These are phyloP conservation scores for Zosterops japonicus DNA, from an alignment of 2,113 vertebrate genomes.

Conservation along the genomic window DNA sequence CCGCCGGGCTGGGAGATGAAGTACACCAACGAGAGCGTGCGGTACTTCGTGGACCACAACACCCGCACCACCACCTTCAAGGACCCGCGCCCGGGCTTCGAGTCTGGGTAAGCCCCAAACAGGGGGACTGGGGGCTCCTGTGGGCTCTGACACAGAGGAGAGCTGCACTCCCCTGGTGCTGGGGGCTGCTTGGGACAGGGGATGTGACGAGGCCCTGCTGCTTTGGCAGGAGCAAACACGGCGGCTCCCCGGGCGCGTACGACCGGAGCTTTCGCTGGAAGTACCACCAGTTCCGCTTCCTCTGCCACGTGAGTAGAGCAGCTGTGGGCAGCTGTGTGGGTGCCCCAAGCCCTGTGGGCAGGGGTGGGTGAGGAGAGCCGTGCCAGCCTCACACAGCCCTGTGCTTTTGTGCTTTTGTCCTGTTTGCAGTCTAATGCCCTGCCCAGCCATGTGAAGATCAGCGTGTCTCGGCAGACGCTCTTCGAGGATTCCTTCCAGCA, in stretches of 20 bases:
- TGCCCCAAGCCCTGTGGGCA: background rate
- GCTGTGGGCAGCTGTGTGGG: background rate
- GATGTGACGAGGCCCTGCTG: background rate
- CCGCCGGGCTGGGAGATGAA: slow-evolving; percentile 99
- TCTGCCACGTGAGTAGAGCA: slow-evolving; percentile 89
- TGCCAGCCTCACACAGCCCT: background rate
- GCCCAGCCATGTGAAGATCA: slow-evolving; percentile 98
- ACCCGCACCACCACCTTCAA: slow-evolving; percentile 97
- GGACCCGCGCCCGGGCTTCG: slow-evolving; percentile 94
- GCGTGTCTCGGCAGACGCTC: slow-evolving; percentile 93
- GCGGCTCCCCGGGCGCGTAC: slow-evolving; percentile 90
- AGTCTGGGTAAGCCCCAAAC: slow-evolving; percentile 84
- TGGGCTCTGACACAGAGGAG: rapidly evolving
- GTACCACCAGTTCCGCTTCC: slow-evolving; percentile 98
- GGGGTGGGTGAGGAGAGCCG: rapidly evolving
- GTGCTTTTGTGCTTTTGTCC: background rate
- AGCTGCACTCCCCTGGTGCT: rapidly evolving
- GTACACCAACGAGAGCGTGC: slow-evolving; percentile 94
- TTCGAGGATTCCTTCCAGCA: slow-evolving; percentile 98
- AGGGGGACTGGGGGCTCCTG: rapidly evolving
- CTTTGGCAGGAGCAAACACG: slow-evolving; percentile 79
- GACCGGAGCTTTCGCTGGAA: slow-evolving; percentile 99
- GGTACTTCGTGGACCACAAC: slow-evolving; percentile 99
- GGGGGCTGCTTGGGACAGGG: background rate
- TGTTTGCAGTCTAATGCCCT: slow-evolving; percentile 87